phyloP scores from a whole-genome alignment of 2,888 invertebrate species.

The Oeneis ivallda region DNA sequence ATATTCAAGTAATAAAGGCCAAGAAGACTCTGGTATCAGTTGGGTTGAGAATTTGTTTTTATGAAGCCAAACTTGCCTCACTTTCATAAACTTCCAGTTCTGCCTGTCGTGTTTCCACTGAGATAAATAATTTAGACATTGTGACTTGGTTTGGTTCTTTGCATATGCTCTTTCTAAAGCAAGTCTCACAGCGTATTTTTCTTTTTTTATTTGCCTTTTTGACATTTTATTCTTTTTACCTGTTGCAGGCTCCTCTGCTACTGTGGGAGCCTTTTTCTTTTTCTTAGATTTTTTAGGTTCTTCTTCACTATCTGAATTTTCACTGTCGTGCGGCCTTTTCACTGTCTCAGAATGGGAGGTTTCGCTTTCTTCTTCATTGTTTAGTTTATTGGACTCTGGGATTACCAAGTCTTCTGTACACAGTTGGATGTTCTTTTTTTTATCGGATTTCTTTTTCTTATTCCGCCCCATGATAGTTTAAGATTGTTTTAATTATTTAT shows the following conservation, averaged over 20 bases:
- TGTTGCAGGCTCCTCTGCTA: constrained; percentile 50
- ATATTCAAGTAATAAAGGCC: constrained; percentile 86
- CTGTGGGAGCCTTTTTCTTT: constrained; percentile 56
- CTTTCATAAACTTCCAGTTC: constrained; percentile 91
- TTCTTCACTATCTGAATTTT: constrained; percentile 52
- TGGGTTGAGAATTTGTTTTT: constrained; percentile 84
- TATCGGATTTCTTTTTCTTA: constrained; percentile 36
- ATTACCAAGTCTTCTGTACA: not conserved
- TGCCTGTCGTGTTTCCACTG: constrained; percentile 86
- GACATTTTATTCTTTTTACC: constrained; percentile 80
- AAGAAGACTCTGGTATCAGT: constrained; percentile 83
- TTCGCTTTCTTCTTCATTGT: constrained; percentile 31
- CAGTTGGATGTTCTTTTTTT: constrained; percentile 18
- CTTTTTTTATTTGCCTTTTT: constrained; percentile 84
- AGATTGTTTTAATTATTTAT: no score
- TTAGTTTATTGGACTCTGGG: not conserved
- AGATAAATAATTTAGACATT: constrained; percentile 85
- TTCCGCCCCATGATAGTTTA: constrained; percentile 36
- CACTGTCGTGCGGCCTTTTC: constrained; percentile 40
- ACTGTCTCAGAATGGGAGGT: constrained; percentile 26
- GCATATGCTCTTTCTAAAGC: constrained; percentile 78
- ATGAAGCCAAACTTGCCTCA: constrained; percentile 88
- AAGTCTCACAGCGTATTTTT: constrained; percentile 81
- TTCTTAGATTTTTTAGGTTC: constrained; percentile 54
- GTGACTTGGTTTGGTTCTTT: constrained; percentile 80